Percentiles rank a stretch among this genome's conserved stretches.
Evolutionary conservation across 2,797 vertebrate genomes (phyloP).

Genomic region (Cottoperca gobio): DNA sequence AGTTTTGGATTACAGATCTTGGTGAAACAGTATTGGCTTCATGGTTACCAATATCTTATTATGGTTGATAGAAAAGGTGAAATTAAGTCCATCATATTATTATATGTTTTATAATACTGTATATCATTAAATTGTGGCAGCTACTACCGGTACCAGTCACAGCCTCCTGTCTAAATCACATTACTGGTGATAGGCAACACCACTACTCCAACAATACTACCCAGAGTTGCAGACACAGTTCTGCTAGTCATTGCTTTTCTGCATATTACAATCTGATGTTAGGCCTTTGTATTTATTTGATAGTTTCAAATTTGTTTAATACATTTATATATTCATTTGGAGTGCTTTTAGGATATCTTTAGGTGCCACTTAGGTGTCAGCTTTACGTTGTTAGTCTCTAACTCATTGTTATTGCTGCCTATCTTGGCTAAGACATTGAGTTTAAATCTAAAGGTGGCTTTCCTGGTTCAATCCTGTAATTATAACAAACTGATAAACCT

Average conservation of each 20-base stretch:
- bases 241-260: not conserved
- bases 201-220: not conserved
- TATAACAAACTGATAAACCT: not conserved
- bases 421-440: not conserved
- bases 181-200: constrained; percentile 9
- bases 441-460: not conserved
- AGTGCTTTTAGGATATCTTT: not conserved
- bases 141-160: constrained; percentile 5
- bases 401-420: not conserved
- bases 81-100: constrained; percentile 31
- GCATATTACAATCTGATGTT: not conserved
- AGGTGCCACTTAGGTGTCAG: not conserved
- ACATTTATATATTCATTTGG: not conserved
- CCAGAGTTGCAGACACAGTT: constrained; percentile 5
- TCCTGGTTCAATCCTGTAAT: not conserved
- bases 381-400: not conserved
- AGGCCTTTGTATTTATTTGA: not conserved
- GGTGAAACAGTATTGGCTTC: constrained; percentile 23
- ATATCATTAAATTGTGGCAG: constrained; percentile 24
- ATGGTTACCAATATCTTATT: constrained; percentile 31
- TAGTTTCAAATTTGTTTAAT: not conserved
- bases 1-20: constrained; percentile 46
- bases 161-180: constrained; percentile 29
- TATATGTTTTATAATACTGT: constrained; percentile 17
- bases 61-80: constrained; percentile 26